Evolutionary conservation across 2,113 vertebrate species (phyloP).

Genomic region (Todiramphus chloris): DNA sequence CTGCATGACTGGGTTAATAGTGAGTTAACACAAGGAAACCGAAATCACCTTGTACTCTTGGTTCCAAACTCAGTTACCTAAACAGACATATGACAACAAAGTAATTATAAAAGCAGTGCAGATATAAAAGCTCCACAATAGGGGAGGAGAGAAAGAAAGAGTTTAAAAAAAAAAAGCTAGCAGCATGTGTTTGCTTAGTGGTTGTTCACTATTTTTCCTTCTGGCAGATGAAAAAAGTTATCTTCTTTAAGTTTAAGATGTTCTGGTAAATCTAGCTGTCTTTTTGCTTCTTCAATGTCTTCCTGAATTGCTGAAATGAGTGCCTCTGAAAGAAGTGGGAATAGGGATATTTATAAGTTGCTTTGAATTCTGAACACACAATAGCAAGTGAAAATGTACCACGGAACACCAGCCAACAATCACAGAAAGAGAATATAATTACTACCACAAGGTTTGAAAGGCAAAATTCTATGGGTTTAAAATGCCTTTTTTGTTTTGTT

Average conservation of each 20-base stretch:
- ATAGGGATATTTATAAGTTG: neutral
- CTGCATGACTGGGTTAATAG: neutral
- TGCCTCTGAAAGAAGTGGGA: constrained; percentile 77
- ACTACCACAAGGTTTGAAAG: neutral
- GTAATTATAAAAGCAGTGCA: neutral
- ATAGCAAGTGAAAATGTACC: neutral
- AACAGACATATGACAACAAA: neutral
- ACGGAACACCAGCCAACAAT: neutral
- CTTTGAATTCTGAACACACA: neutral
- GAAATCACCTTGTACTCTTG: neutral
- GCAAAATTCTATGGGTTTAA: neutral
- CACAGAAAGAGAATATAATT: neutral
- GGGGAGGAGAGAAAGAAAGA: neutral
- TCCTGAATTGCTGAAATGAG: constrained; percentile 89
- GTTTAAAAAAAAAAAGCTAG: too few species aligned
- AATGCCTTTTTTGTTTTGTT: neutral
- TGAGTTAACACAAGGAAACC: neutral
- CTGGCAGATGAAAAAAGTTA: constrained; percentile 83
- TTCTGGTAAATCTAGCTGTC: constrained; percentile 87
- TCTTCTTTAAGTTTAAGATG: constrained; percentile 86
- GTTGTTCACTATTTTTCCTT: constrained; percentile 81
- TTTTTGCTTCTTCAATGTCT: constrained; percentile 92
- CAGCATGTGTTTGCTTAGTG: constrained; percentile 67
- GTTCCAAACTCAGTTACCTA: neutral
- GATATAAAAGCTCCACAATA: neutral